Conservation (phyloP, 2,888 invertebrate genomes). For the Platynereis dumerilii region DNA sequence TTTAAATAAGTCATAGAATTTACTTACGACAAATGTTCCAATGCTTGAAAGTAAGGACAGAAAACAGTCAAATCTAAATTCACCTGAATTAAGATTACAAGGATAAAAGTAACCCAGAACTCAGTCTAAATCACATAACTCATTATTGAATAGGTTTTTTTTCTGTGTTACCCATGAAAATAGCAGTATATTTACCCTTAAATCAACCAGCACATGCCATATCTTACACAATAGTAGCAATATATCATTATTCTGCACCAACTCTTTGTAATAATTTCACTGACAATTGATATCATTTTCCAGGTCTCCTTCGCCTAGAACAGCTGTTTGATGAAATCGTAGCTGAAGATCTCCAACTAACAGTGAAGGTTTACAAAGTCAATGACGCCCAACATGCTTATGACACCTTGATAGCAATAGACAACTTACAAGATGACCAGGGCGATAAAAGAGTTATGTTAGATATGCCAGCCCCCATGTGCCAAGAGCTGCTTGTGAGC, state of each 20-base stretch:
- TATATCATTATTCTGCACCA: too few species aligned
- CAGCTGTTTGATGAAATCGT: constrained; percentile 90
- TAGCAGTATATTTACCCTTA: too few species aligned
- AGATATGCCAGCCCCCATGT: constrained; percentile 33
- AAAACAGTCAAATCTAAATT: too few species aligned
- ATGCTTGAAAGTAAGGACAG: too few species aligned
- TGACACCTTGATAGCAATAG: constrained; percentile 39
- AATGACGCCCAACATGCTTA: constrained; percentile 38
- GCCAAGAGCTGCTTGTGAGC: constrained; percentile 34
- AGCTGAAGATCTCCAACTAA: constrained; percentile 72
- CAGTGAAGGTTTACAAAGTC: constrained; percentile 40
- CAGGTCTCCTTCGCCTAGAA: constrained; percentile 88
- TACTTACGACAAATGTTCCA: too few species aligned
- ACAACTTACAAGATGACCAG: constrained; percentile 22
- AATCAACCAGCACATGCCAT: neutral
- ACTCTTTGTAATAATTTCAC: neutral
- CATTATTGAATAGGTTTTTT: too few species aligned
- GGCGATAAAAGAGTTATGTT: constrained; percentile 33
- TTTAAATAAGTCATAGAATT: too few species aligned
- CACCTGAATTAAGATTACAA: too few species aligned
- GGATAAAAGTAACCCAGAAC: too few species aligned
- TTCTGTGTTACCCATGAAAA: too few species aligned
- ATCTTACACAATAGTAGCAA: too few species aligned
- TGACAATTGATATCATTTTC: neutral
- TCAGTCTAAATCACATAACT: too few species aligned